Evolutionary conservation across 1,140 invertebrate genomes (phyloP).

Genomic region (Brachionus sp.): DNA sequence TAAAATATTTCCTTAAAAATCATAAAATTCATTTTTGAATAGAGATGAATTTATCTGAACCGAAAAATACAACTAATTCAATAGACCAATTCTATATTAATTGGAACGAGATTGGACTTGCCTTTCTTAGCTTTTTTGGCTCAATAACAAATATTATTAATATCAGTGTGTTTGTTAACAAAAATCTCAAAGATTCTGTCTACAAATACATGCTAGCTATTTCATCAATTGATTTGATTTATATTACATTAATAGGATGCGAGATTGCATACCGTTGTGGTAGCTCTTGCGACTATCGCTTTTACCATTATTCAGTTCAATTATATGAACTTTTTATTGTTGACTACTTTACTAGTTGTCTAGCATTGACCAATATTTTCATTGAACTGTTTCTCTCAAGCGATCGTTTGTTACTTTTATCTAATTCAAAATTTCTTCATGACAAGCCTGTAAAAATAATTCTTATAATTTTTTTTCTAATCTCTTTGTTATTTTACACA

Average conservation of each 20-base stretch:
- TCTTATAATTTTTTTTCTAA: neutral
- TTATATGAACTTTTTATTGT: neutral
- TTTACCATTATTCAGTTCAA: neutral
- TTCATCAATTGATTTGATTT: neutral
- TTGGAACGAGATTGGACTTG: neutral
- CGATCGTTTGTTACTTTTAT: neutral
- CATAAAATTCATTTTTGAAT: neutral
- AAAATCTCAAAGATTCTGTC: conserved; percentile 9
- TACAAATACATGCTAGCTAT: conserved; percentile 7
- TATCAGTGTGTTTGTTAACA: neutral
- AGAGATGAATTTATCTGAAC: neutral
- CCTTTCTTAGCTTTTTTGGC: neutral
- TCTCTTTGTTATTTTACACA: neutral
- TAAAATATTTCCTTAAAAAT: neutral
- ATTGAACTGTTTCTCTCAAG: conserved; percentile 2
- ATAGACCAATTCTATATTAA: neutral
- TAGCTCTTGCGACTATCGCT: conserved; percentile 3
- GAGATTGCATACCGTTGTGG: conserved; percentile 12
- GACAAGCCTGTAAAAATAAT: neutral
- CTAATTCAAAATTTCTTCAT: conserved; percentile 14
- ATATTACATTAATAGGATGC: conserved; percentile 5
- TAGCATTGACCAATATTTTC: neutral
- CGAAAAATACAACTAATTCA: neutral
- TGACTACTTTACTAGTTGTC: conserved; percentile 1
- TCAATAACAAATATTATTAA: conserved; percentile 24